Evolutionary conservation across 2,113 vertebrate species (phyloP).

Genomic region (Chelonoidis abingdonii): DNA sequence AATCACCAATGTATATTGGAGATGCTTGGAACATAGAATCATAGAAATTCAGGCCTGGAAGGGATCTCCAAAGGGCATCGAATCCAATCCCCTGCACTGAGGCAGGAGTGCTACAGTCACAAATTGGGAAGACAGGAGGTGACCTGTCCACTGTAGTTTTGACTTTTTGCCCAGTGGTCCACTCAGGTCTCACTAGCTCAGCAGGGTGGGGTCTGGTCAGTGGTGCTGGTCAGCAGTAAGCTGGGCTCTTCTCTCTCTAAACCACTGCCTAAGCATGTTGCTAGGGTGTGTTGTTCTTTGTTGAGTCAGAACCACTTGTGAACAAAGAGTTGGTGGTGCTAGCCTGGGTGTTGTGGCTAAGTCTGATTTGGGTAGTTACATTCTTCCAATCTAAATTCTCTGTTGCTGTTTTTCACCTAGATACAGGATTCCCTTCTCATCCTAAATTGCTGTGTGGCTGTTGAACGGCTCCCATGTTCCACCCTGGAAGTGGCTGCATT

Average conservation of each 20-base stretch:
- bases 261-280: background rate
- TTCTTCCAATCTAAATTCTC: background rate
- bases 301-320: background rate
- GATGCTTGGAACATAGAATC: background rate
- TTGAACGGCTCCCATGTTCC: background rate
- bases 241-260: background rate
- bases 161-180: background rate
- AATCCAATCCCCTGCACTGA: background rate
- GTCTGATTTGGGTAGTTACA: background rate
- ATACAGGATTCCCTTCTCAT: background rate
- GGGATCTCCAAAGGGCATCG: background rate
- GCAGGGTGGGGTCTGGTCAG: background rate
- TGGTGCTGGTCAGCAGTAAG: background rate
- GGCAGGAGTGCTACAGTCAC: background rate
- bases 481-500: background rate
- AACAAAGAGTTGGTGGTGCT: background rate
- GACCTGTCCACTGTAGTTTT: background rate
- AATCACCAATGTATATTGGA: background rate
- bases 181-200: background rate
- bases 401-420: background rate
- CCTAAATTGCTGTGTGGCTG: background rate
- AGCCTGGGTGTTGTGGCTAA: background rate
- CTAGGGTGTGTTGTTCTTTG: background rate
- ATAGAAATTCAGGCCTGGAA: background rate
- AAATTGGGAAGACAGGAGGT: background rate